Evolutionary conservation across 2,797 vertebrate genomes (phyloP).

Genomic region (Hoplostethus mediterraneus): DNA sequence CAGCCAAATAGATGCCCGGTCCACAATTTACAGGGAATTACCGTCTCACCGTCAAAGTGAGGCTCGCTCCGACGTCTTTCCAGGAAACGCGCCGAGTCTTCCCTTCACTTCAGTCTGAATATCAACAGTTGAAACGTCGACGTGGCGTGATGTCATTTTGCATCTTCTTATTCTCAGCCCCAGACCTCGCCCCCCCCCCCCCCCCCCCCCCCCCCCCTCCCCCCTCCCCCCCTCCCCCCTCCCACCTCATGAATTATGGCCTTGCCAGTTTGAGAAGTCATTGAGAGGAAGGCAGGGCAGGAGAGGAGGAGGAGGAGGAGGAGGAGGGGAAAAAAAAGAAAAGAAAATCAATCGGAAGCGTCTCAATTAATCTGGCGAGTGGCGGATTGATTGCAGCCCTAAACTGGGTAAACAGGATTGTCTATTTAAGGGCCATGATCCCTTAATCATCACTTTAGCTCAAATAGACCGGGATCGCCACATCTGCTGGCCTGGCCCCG

Average conservation of each 20-base stretch:
- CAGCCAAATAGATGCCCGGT: slow-evolving; percentile 1
- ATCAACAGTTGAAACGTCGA: neutral
- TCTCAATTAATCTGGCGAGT: slow-evolving; percentile 89
- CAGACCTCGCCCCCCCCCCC: neutral
- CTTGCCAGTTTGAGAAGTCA: slow-evolving; percentile 71
- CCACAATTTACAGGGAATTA: neutral
- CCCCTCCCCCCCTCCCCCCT: neutral
- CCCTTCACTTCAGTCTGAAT: neutral
- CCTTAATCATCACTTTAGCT: slow-evolving; percentile 87
- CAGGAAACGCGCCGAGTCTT: neutral
- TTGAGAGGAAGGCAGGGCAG: slow-evolving; percentile 70
- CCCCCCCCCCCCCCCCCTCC: neutral
- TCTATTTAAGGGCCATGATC: slow-evolving; percentile 89
- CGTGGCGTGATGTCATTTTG: slow-evolving; percentile 43
- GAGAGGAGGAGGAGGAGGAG: slow-evolving; percentile 40
- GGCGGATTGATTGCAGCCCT: slow-evolving; percentile 87
- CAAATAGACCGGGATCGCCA: slow-evolving; percentile 74
- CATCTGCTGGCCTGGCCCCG: slow-evolving; percentile 72
- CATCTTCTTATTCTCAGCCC: too few relatives aligned
- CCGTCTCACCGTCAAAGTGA: neutral
- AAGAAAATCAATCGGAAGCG: slow-evolving; percentile 86
- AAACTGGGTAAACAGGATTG: slow-evolving; percentile 88
- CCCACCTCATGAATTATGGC: slow-evolving; percentile 70
- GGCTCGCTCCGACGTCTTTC: neutral
- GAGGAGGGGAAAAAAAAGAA: slow-evolving; percentile 20